phyloP scores from a whole-genome alignment of 1,140 invertebrate genomes.

The Aphelinus atriplicis region DNA sequence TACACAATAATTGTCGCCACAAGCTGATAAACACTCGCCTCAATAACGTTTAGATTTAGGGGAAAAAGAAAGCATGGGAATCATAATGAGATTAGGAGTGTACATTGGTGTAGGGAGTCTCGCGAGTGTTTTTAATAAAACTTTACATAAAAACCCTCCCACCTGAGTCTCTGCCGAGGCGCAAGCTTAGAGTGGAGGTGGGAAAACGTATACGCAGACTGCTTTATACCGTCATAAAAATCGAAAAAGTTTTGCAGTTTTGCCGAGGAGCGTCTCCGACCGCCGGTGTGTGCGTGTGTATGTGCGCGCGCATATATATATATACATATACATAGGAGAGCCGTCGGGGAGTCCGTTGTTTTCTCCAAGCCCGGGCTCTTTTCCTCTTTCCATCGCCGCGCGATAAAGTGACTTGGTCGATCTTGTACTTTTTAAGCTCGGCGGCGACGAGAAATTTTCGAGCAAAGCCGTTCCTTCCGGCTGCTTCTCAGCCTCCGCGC shows the following conservation, averaged over 20 bases:
- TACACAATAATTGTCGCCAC: no score
- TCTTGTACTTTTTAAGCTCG: slow-evolving; percentile 25
- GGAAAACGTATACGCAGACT: slow-evolving; percentile 7
- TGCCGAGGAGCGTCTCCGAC: background rate
- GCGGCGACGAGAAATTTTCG: slow-evolving; percentile 16
- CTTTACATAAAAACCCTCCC: slow-evolving; percentile 4
- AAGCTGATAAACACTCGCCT: no score
- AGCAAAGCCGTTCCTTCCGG: slow-evolving; percentile 4
- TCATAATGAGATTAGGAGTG: no score
- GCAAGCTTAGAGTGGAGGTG: background rate
- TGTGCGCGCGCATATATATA: background rate
- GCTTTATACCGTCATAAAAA: slow-evolving; percentile 16
- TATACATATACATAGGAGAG: background rate
- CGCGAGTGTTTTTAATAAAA: slow-evolving; percentile 26
- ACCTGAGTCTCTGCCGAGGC: background rate
- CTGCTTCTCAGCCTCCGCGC: no score
- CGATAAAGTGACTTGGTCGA: slow-evolving; percentile 26
- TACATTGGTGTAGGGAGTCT: no score
- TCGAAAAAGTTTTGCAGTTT: slow-evolving; percentile 34
- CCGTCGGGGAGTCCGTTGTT: background rate
- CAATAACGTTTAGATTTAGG: no score
- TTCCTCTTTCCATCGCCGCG: background rate
- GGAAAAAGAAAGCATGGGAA: no score
- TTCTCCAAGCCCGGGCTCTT: background rate
- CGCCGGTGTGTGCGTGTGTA: no score